These are phyloP conservation scores for Corydoras sp. DNA, from an alignment of 2,113 vertebrate genomes.

Conservation along the genomic window DNA sequence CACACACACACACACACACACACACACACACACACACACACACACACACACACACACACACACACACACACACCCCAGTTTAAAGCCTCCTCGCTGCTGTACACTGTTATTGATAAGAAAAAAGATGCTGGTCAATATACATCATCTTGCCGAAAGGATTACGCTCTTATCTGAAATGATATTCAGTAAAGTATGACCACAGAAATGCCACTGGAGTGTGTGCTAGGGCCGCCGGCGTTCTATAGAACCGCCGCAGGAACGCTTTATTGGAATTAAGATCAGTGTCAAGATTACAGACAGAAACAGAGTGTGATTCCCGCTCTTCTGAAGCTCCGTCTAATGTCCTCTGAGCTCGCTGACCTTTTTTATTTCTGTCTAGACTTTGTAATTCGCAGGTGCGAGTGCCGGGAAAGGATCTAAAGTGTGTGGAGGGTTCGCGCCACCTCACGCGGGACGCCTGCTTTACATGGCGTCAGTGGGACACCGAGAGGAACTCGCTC, in stretches of 20 bases:
- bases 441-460: too few species aligned
- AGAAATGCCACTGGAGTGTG: constrained; percentile 69
- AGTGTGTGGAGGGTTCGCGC: too few species aligned
- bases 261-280: constrained; percentile 77
- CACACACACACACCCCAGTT: constrained; percentile 25
- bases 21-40: constrained; percentile 17
- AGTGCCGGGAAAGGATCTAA: too few species aligned
- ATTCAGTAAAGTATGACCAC: constrained; percentile 75
- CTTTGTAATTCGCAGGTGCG: background rate
- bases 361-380: background rate
- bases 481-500: too few species aligned
- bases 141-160: constrained; percentile 70
- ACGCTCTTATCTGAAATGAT: constrained; percentile 79
- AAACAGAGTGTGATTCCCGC: constrained; percentile 65
- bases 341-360: constrained; percentile 34
- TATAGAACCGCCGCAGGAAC: constrained; percentile 45
- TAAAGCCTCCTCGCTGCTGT: constrained; percentile 48
- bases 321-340: constrained; percentile 39
- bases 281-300: constrained; percentile 66
- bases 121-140: constrained; percentile 72
- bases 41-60: constrained; percentile 15
- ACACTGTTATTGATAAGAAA: constrained; percentile 55
- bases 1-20: constrained; percentile 13
- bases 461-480: too few species aligned
- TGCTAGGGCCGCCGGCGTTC: constrained; percentile 59